Conservation (phyloP, 2,888 invertebrate genomes). For the Sussaba pulchella region DNA sequence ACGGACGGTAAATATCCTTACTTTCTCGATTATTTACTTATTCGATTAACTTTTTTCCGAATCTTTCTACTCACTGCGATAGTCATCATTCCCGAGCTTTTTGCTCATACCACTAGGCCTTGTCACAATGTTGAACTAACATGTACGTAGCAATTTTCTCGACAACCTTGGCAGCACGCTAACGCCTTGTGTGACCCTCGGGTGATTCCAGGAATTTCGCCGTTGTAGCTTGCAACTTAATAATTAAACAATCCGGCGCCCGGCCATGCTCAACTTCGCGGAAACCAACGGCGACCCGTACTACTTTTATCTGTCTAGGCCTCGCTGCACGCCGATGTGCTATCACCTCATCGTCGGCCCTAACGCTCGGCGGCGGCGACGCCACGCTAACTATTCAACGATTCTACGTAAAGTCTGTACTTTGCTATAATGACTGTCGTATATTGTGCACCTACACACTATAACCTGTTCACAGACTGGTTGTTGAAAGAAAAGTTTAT, state of each 20-base stretch:
- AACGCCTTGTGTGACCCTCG: slow-evolving; percentile 9
- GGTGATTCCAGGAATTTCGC: slow-evolving; percentile 30
- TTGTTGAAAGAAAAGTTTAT: too few species aligned
- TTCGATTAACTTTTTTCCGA: too few species aligned
- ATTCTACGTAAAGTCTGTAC: background rate
- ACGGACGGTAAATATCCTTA: too few species aligned
- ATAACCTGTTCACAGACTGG: too few species aligned
- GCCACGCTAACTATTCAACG: background rate
- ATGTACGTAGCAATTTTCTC: background rate
- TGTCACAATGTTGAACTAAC: background rate
- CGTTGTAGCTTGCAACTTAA: slow-evolving; percentile 19
- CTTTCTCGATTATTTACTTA: too few species aligned
- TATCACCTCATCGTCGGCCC: background rate
- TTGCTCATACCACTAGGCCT: too few species aligned
- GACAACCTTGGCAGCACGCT: background rate
- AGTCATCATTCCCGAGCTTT: background rate
- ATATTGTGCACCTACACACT: too few species aligned
- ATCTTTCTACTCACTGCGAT: too few species aligned
- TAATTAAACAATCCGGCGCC: slow-evolving; percentile 25
- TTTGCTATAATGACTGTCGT: slow-evolving; percentile 9
- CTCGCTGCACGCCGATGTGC: background rate
- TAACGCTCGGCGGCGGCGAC: background rate
- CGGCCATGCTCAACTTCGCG: slow-evolving; percentile 19
- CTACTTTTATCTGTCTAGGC: background rate
- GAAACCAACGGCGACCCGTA: background rate